Percentiles rank a stretch among this genome's conserved stretches.
phyloP scores from a whole-genome alignment of 2,888 invertebrate genomes.

The Amblyteles armatorius region DNA sequence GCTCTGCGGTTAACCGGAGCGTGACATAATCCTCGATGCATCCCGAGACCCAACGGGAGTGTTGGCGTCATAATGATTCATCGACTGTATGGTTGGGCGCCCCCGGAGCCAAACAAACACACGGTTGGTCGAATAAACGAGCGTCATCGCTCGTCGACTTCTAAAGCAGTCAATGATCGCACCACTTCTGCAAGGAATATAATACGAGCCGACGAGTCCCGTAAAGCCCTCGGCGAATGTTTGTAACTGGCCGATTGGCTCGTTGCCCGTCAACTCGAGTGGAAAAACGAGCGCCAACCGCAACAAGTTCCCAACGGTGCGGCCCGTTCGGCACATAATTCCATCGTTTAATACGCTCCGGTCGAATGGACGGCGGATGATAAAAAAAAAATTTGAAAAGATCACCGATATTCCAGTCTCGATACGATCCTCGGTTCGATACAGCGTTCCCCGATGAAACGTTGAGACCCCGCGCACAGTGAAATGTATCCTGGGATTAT shows the following conservation, averaged over 20 bases:
- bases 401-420: neutral
- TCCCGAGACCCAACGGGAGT: neutral
- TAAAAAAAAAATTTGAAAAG: neutral
- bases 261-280: conserved; percentile 54
- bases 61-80: conserved; percentile 27
- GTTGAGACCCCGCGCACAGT: neutral
- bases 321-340: neutral
- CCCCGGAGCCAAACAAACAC: neutral
- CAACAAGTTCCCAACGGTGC: conserved; percentile 47
- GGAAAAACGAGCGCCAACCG: conserved; percentile 51
- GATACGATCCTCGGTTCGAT: neutral
- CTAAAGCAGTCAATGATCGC: conserved; percentile 57
- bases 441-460: neutral
- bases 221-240: conserved; percentile 25
- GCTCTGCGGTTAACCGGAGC: conserved; percentile 54
- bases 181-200: conserved; percentile 45
- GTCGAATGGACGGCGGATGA: neutral
- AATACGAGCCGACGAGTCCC: neutral
- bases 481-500: neutral
- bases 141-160: conserved; percentile 38
- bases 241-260: conserved; percentile 56
- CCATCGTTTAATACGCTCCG: neutral
- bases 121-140: neutral
- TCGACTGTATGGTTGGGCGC: neutral
- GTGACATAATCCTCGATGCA: conserved; percentile 61